Percentiles rank a stretch among this genome's conserved stretches.
phyloP scores from a whole-genome alignment of 2,888 invertebrate genomes.

The Hydraecia micacea region DNA sequence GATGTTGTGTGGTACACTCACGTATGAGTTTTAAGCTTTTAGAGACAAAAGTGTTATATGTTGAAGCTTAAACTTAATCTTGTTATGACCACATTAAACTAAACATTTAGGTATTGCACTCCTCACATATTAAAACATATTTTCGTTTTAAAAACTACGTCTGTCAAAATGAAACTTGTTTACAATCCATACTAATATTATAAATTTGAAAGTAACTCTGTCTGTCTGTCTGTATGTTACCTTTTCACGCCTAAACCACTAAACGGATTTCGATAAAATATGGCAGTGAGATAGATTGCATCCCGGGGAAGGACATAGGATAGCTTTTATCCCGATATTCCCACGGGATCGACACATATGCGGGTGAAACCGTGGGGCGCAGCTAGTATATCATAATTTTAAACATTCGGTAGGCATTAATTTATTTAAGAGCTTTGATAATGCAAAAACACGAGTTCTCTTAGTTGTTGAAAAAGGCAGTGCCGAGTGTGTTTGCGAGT shows the following conservation, averaged over 20 bases:
- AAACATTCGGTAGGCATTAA: constrained; percentile 23
- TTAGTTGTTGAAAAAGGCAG: constrained; percentile 54
- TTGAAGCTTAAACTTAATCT: neutral
- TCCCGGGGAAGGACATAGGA: too few relatives aligned
- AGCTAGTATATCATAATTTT: constrained; percentile 38
- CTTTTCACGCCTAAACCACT: too few relatives aligned
- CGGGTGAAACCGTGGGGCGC: too few relatives aligned
- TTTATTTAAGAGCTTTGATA: constrained; percentile 32
- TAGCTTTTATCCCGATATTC: too few relatives aligned
- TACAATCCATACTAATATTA: too few relatives aligned
- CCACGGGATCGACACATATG: too few relatives aligned
- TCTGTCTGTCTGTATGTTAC: too few relatives aligned
- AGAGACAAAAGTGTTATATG: neutral
- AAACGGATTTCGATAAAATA: too few relatives aligned
- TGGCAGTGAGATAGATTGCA: too few relatives aligned
- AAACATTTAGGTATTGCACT: constrained; percentile 7
- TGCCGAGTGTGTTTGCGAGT: constrained; percentile 20
- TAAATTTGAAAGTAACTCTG: too few relatives aligned
- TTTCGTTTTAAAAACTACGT: neutral
- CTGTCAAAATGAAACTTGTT: constrained; percentile 47
- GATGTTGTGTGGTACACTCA: neutral
- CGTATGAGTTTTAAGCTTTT: neutral
- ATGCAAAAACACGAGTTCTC: constrained; percentile 47
- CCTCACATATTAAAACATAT: neutral
- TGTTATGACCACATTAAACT: neutral